These are phyloP conservation scores for Chrysoperla carnea DNA, from an alignment of 1,140 invertebrate species.

Conservation along the genomic window DNA sequence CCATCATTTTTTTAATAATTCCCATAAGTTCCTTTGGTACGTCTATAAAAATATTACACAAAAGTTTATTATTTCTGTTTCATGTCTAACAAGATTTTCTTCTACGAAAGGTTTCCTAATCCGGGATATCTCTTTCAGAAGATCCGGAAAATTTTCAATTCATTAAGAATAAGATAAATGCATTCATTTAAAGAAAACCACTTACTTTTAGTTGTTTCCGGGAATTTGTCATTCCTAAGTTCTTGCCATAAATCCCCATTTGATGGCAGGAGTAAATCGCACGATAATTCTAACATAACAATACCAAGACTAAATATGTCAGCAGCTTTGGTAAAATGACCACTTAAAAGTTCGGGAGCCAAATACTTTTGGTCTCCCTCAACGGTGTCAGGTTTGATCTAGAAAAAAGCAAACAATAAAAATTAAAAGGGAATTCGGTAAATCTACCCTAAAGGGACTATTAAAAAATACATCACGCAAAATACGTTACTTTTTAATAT, in stretches of 20 bases:
- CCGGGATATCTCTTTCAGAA: too few relatives aligned
- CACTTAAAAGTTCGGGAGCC: conserved; percentile 49
- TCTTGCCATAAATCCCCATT: conserved; percentile 50
- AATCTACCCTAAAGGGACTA: too few relatives aligned
- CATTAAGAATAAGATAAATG: too few relatives aligned
- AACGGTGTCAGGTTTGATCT: conserved; percentile 22
- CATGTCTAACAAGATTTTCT: too few relatives aligned
- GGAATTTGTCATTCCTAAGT: conserved; percentile 30
- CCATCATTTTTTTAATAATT: conserved; percentile 38
- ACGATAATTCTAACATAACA: conserved; percentile 50
- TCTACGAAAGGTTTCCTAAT: too few relatives aligned
- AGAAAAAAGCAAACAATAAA: too few relatives aligned
- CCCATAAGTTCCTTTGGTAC: conserved; percentile 32
- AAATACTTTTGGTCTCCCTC: conserved; percentile 66
- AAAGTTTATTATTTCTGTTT: not conserved
- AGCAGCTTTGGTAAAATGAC: conserved; percentile 36
- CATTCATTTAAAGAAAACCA: too few relatives aligned
- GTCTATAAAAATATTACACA: conserved; percentile 16
- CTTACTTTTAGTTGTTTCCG: conserved; percentile 19
- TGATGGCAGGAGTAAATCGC: conserved; percentile 48
- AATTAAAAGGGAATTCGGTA: too few relatives aligned
- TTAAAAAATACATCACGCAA: too few relatives aligned
- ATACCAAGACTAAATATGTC: conserved; percentile 55
- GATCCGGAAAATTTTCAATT: too few relatives aligned
- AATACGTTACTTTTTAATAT: too few relatives aligned